Evolutionary conservation across 2,797 vertebrate species (phyloP).

Genomic region (Sebastes itinus): DNA sequence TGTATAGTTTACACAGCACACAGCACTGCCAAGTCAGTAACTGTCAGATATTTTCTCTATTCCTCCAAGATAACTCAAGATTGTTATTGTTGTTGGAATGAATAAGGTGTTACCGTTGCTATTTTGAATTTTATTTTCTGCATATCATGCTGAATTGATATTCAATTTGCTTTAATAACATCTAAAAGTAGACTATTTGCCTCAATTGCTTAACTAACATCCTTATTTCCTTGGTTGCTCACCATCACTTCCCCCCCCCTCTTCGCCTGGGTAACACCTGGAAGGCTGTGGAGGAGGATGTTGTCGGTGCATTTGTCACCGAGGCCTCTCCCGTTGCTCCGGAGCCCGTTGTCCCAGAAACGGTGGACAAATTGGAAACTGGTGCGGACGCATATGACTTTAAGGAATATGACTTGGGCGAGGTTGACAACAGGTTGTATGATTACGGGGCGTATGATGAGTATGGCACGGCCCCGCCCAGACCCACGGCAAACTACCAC

Average conservation of each 20-base stretch:
- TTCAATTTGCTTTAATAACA: slow-evolving; percentile 69
- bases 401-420: slow-evolving; percentile 84
- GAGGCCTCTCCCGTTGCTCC: slow-evolving; percentile 84
- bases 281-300: slow-evolving; percentile 91
- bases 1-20: too few relatives aligned
- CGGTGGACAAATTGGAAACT: slow-evolving; percentile 69
- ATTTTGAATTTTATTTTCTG: slow-evolving; percentile 11
- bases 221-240: slow-evolving; percentile 81
- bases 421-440: slow-evolving; percentile 86
- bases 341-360: slow-evolving; percentile 78
- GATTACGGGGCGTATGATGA: slow-evolving; percentile 94
- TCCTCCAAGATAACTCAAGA: neutral
- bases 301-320: slow-evolving; percentile 88
- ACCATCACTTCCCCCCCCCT: slow-evolving; percentile 37
- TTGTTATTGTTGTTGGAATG: slow-evolving; percentile 11
- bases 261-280: slow-evolving; percentile 83
- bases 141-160: slow-evolving; percentile 57
- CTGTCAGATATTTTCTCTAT: neutral
- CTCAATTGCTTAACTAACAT: slow-evolving; percentile 91
- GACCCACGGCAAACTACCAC: slow-evolving; percentile 80
- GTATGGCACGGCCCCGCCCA: slow-evolving; percentile 89
- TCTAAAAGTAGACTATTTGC: slow-evolving; percentile 67
- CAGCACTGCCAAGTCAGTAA: neutral
- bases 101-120: slow-evolving; percentile 68
- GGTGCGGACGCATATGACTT: slow-evolving; percentile 79